Evolutionary conservation across 2,888 invertebrate species (phyloP), one percentile per base, ranked within the genome.

Genomic region (Drosophila mimica): DNA sequence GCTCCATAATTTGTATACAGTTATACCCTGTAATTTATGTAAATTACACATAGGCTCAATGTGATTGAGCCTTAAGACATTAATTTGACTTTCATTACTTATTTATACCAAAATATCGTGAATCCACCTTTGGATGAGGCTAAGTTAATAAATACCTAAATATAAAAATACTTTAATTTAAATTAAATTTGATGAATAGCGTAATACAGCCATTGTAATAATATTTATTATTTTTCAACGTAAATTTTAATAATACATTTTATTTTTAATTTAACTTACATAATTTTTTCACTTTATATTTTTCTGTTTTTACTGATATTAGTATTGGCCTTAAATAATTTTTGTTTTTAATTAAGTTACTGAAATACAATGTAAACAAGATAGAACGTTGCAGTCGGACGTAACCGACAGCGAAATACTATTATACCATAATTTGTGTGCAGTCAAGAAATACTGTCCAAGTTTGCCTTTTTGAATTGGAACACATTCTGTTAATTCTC

Each of bases 11-110:
- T 74, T 74, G 74, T 71, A 68, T 52, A 64, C 54, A 43, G 40
- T 30, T 40, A 79, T 76, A 79, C 79, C 69, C 79, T 79, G 60
- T 64, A 63, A 68, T n/a, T 31, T 52, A n/a, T 20, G 11, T 31
- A 20, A 25, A 2, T 15, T 2, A 25, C 20, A 20, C 8, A 46
- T 46, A 8, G 46, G 15, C 25, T 4, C 25, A 46, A 25, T 20
- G 46, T 46, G 13, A 11, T 20, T 20, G 13, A 46, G 13, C 46
- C 46, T 6, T 46, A 7, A 20, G 7, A 25, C 20, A 25, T 46
- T 46, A 25, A 4, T 20, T 20, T 25, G 7, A 3, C 20, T 46
- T 46, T 20, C 15, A 7, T 46, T 25, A 25, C 13, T 46, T 25
- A 20, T 20, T 13, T 13, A 20, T 13, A 13, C 7, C 7, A 13